Percentiles rank a stretch among this genome's conserved stretches.
Conservation (phyloP, 2,888 invertebrate species). For the Ethmia dodecea region DNA sequence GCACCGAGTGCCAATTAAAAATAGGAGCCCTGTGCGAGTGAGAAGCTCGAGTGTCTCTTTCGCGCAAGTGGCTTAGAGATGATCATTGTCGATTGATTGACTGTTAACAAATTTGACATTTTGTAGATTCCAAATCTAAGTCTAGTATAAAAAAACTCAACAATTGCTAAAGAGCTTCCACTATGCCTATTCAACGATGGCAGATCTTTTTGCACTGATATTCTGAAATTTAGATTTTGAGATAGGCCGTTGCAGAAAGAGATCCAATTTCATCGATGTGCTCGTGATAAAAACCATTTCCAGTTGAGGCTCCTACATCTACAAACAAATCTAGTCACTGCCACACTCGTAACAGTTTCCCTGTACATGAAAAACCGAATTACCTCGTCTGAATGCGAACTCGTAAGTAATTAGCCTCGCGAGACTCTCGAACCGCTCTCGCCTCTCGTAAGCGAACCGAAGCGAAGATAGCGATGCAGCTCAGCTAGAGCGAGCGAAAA, state of each 20-base stretch:
- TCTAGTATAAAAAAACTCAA: no score
- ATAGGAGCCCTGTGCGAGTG: constrained; percentile 57
- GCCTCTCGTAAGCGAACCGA: constrained; percentile 68
- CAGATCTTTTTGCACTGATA: no score
- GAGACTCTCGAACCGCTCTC: constrained; percentile 67
- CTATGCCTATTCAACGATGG: no score
- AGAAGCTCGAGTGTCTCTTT: constrained; percentile 42
- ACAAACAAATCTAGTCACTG: no score
- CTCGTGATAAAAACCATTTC: no score
- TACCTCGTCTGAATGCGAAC: constrained; percentile 69
- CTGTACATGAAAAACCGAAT: constrained; percentile 70
- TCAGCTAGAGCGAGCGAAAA: constrained; percentile 64
- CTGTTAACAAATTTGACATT: constrained; percentile 12
- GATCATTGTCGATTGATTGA: constrained; percentile 38
- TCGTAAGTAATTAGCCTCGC: constrained; percentile 76
- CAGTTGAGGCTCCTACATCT: no score
- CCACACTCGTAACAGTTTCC: no score
- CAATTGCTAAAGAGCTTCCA: no score
- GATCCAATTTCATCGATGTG: no score
- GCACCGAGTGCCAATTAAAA: constrained; percentile 72
- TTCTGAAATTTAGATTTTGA: no score
- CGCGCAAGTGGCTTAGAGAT: constrained; percentile 50
- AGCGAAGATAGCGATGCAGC: constrained; percentile 67
- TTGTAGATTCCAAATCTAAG: no score
- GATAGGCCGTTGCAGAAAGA: no score